phyloP scores from a whole-genome alignment of 2,113 vertebrate species.

The Amazona guildingii region DNA sequence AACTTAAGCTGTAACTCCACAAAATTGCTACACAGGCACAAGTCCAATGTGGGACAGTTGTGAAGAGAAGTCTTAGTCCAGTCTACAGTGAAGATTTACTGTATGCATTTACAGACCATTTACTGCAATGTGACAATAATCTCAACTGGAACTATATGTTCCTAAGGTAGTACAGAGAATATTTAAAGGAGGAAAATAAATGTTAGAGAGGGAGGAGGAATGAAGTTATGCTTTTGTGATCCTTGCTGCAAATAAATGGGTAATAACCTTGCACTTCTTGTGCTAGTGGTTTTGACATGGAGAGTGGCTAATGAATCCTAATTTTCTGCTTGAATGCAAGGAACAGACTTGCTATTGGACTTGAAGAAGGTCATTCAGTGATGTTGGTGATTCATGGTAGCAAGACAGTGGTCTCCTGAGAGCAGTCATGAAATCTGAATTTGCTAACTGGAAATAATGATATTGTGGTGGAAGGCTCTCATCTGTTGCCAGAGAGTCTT shows the following conservation, averaged over 20 bases:
- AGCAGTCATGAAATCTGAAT: conserved; percentile 36
- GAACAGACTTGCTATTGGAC: conserved; percentile 1
- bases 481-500: conserved; percentile 46
- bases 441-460: conserved; percentile 58
- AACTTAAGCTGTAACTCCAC: not conserved
- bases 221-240: not conserved
- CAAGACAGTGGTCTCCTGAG: conserved; percentile 12
- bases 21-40: not conserved
- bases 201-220: not conserved
- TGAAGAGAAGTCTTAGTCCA: not conserved
- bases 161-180: not conserved
- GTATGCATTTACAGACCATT: not conserved
- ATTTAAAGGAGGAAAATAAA: not conserved
- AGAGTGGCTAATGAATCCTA: not conserved
- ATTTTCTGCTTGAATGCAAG: conserved; percentile 37
- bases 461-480: conserved; percentile 52
- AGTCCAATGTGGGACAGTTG: not conserved
- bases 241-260: not conserved
- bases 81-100: not conserved
- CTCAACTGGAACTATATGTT: not conserved
- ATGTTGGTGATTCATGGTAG: conserved; percentile 37
- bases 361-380: conserved; percentile 8
- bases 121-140: not conserved
- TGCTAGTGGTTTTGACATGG: not conserved
- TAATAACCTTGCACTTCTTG: not conserved